Conservation (phyloP, 1,140 invertebrate species). For the Schlechtendalia chinensis region DNA sequence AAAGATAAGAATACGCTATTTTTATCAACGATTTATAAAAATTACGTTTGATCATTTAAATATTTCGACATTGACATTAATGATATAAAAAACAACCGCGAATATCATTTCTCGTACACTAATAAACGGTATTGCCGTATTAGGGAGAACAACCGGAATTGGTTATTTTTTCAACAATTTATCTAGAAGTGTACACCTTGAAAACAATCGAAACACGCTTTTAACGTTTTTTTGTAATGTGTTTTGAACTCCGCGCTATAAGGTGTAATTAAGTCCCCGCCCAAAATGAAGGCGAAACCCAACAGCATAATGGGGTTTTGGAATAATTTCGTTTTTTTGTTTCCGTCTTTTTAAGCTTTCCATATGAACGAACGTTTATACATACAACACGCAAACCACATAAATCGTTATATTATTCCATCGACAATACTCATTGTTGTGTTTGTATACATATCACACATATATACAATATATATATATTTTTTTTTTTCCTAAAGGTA, state of each 20-base stretch:
- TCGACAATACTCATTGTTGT: conserved; percentile 13
- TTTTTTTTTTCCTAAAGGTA: neutral
- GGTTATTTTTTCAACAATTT: neutral
- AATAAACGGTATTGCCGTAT: neutral
- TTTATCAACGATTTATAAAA: neutral
- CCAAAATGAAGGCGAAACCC: conserved; percentile 31
- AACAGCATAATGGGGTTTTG: neutral
- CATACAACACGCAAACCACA: neutral
- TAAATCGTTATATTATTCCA: neutral
- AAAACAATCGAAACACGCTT: conserved; percentile 10
- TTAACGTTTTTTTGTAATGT: neutral
- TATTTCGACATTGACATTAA: neutral
- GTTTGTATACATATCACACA: too few relatives aligned
- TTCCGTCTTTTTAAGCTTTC: conserved; percentile 5
- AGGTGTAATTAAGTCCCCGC: conserved; percentile 2
- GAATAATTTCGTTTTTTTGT: conserved; percentile 13
- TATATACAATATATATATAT: too few relatives aligned
- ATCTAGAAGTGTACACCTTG: neutral
- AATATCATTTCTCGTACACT: neutral
- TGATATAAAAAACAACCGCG: neutral
- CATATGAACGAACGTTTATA: too few relatives aligned
- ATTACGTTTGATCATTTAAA: conserved; percentile 1
- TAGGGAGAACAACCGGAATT: neutral
- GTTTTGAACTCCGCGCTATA: neutral
- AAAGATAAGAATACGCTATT: conserved; percentile 1